These are phyloP conservation scores for Busseola fusca DNA, from an alignment of 2,888 invertebrate genomes.

Conservation along the genomic window DNA sequence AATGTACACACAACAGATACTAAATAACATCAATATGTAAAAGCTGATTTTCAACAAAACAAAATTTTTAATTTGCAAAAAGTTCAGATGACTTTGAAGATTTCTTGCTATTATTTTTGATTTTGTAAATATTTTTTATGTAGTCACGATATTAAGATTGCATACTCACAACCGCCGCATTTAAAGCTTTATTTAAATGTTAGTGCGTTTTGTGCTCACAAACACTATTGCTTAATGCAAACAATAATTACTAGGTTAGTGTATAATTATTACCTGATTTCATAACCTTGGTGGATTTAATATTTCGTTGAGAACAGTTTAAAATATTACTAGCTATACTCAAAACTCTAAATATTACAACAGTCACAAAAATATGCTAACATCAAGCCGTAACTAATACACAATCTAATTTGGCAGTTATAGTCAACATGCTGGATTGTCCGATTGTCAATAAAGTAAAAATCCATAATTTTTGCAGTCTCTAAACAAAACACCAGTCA, in stretches of 20 bases:
- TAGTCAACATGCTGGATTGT: conserved; percentile 18
- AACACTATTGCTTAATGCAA: conserved; percentile 55
- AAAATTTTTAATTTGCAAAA: conserved; percentile 13
- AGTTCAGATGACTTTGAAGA: not conserved
- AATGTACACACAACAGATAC: conserved; percentile 20
- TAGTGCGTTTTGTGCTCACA: conserved; percentile 74
- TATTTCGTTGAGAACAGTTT: conserved; percentile 21
- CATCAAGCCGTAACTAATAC: conserved; percentile 37
- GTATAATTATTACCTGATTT: conserved; percentile 30
- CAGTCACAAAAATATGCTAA: conserved; percentile 44
- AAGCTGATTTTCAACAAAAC: conserved; percentile 28
- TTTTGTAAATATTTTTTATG: conserved; percentile 37
- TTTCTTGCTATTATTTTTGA: conserved; percentile 22
- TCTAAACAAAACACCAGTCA: conserved; percentile 9
- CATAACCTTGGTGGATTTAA: conserved; percentile 14
- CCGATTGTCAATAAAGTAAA: conserved; percentile 23
- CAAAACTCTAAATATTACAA: conserved; percentile 51
- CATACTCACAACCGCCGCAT: conserved; percentile 79
- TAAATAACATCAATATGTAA: conserved; percentile 23
- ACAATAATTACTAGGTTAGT: conserved; percentile 47
- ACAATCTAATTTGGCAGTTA: conserved; percentile 51
- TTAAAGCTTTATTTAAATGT: conserved; percentile 73
- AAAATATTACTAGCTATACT: conserved; percentile 20
- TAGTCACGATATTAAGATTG: conserved; percentile 66
- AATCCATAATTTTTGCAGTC: conserved; percentile 22